Evolutionary conservation across 2,113 vertebrate species (phyloP).

Genomic region (Talpa occidentalis): DNA sequence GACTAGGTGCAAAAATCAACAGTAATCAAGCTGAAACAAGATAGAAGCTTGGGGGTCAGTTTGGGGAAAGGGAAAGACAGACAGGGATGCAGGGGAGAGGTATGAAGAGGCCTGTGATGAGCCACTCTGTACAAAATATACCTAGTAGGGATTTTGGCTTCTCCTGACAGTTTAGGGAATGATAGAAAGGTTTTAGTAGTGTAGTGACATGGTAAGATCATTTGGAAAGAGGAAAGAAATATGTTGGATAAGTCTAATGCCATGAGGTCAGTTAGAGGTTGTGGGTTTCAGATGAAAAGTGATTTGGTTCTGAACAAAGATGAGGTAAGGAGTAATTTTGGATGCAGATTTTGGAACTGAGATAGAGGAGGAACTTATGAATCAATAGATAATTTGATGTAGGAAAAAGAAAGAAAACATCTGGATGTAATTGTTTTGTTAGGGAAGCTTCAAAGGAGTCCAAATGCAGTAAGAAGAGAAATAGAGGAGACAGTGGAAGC

Average conservation of each 20-base stretch:
- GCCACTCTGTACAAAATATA: neutral
- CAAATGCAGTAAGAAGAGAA: neutral
- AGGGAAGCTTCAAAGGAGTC: neutral
- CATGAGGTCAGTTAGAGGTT: neutral
- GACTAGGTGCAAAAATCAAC: neutral
- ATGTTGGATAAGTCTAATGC: neutral
- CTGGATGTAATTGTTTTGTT: neutral
- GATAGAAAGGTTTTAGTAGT: neutral
- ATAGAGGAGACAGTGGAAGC: neutral
- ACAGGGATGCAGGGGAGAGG: neutral
- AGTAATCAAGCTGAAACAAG: neutral
- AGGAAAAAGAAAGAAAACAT: neutral
- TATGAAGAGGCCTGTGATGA: neutral
- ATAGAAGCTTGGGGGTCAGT: neutral
- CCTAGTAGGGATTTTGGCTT: neutral
- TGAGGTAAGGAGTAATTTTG: neutral
- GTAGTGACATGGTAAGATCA: neutral
- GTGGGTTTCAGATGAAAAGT: neutral
- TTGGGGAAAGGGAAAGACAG: neutral
- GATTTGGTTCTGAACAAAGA: neutral
- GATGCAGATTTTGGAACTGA: neutral
- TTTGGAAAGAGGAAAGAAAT: neutral
- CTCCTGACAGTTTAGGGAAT: neutral
- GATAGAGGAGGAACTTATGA: neutral
- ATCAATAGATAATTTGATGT: neutral